These are phyloP conservation scores for Capricornis sumatraensis DNA, from an alignment of 2,113 vertebrate genomes.

Conservation along the genomic window DNA sequence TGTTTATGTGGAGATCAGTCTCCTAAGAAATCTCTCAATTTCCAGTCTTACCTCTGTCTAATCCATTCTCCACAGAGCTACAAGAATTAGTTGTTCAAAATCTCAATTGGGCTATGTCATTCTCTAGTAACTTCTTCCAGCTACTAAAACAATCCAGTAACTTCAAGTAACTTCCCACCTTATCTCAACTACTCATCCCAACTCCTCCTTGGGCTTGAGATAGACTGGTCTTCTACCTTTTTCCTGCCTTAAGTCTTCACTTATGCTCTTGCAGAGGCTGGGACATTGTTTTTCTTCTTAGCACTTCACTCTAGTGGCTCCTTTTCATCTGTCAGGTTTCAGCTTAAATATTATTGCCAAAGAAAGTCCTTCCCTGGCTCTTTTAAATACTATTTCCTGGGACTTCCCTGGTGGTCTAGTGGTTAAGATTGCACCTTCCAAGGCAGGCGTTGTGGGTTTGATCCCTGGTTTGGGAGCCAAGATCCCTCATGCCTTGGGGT, in stretches of 20 bases:
- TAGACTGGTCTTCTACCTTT: not conserved
- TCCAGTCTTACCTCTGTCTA: not conserved
- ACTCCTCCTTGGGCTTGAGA: not conserved
- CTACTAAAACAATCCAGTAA: not conserved
- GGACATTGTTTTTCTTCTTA: not conserved
- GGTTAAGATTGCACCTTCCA: not conserved
- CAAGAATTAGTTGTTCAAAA: not conserved
- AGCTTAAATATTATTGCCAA: not conserved
- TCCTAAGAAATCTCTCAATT: not conserved
- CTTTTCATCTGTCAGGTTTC: not conserved
- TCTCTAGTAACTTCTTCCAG: not conserved
- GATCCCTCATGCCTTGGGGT: not conserved
- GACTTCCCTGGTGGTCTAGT: not conserved
- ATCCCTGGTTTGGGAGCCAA: not conserved
- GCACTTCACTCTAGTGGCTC: not conserved
- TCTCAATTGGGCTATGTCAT: not conserved
- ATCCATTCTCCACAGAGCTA: not conserved
- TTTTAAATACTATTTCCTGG: not conserved
- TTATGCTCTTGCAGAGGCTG: not conserved
- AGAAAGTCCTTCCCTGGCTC: not conserved
- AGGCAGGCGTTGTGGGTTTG: not conserved
- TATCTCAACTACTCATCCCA: not conserved
- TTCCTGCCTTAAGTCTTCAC: not conserved
- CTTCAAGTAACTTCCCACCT: not conserved
- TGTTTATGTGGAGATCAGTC: not conserved